Base-by-base conservation (phyloP, 2,888 invertebrate species). In the Tinea semifulvella region DNA sequence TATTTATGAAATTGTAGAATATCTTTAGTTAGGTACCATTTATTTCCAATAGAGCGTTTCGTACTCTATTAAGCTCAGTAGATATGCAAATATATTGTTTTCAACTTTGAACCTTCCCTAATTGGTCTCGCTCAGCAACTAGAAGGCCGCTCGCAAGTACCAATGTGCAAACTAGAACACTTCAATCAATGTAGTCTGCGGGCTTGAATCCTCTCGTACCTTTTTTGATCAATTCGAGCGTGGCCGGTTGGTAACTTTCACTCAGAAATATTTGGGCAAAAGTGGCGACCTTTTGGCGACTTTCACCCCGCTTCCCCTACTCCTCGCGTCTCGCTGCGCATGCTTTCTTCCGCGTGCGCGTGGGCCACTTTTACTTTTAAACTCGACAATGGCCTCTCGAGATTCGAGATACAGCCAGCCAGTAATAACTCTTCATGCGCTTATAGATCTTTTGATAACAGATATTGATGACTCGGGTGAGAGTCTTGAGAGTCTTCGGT, bases 251-350 rank as follows among this genome's bases (percentile, higher is more conserved):
- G 59, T 61, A 50, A 55, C 73, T 79, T 80, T 80, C 79, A 77
- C 70, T 79, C 75, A 59, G 54, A 74, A 77, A 77, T 80, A 80
- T 80, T 80, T 80, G 75, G 79, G 72, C 73, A 79, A 79, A 79
- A 77, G 77, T 68, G 60, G 61, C 77, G 76, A 80, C 79, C 79
- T 80, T 77, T 77, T 72, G 63, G 70, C 71, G 60, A 73, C 79
- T 79, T 80, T 79, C 79, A 67, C 72, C 56, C 57, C 57, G 38
- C 55, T 52, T 57, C 60, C 52, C 56, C 48, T 50, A 43, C 47
- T 48, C 44, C 47, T 38, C 47, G 57, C 52, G 57, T 47, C 54
- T 55, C 55, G 49, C 46, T 44, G 45, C 51, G 46, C 65, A 59
- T 61, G 63, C 61, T 59, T 59, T 66, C 72, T 73, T 72, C 74